Evolutionary conservation across 2,113 vertebrate species (phyloP).

Genomic region (Bostrychus sinensis): DNA sequence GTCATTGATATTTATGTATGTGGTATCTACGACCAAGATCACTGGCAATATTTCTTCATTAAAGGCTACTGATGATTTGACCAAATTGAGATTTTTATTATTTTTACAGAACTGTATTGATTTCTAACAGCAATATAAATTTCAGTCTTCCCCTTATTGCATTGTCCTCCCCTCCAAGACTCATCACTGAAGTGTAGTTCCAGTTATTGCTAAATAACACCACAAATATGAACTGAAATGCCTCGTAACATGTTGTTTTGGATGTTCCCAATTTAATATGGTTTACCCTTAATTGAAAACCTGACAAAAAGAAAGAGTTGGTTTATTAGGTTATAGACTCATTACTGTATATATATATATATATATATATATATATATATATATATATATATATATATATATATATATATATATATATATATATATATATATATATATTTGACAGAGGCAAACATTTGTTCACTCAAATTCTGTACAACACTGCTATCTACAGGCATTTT

Average conservation of each 20-base stretch:
- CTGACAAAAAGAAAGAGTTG: constrained; percentile 15
- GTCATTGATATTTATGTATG: background rate
- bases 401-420: too few relatives aligned
- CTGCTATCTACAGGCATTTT: constrained; percentile 63
- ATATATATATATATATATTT: background rate
- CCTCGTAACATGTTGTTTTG: constrained; percentile 1
- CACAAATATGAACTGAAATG: constrained; percentile 23
- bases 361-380: too few relatives aligned
- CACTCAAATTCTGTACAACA: constrained; percentile 25
- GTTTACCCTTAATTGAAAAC: background rate
- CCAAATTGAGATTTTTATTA: constrained; percentile 29
- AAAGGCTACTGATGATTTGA: background rate
- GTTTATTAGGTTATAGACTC: constrained; percentile 32
- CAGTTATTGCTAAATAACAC: constrained; percentile 42
- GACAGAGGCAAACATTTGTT: background rate
- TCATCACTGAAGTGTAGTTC: constrained; percentile 24
- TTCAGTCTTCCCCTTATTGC: too few relatives aligned
- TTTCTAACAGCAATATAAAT: constrained; percentile 46
- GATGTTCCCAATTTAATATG: constrained; percentile 3
- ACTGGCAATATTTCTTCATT: constrained; percentile 6
- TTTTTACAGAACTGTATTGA: constrained; percentile 32
- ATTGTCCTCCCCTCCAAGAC: constrained; percentile 14
- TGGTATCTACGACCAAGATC: background rate
- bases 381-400: too few relatives aligned
- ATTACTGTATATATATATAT: constrained; percentile 26